phyloP scores from a whole-genome alignment of 2,113 vertebrate genomes.

The Stegostoma tigrinum region DNA sequence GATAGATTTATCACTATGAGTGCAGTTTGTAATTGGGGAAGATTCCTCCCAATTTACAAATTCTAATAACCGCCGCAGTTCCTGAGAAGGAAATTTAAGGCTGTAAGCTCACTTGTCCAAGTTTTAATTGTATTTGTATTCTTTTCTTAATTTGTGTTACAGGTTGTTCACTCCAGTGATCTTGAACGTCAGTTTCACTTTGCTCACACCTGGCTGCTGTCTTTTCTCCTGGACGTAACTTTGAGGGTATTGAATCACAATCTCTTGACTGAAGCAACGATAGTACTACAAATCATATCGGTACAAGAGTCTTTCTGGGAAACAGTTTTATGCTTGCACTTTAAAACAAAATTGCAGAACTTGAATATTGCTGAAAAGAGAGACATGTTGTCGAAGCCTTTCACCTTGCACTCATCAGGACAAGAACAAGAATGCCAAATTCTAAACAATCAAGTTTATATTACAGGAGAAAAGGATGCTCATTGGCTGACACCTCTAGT shows the following conservation, averaged over 20 bases:
- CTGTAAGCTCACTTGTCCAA: background rate
- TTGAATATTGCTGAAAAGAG: background rate
- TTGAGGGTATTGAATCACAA: background rate
- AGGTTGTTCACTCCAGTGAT: slow-evolving; percentile 4
- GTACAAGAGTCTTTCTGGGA: background rate
- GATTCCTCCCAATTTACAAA: background rate
- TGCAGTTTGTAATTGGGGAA: background rate
- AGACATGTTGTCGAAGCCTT: too few relatives aligned
- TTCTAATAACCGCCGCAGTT: background rate
- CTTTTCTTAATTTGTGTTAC: background rate
- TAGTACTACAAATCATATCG: background rate
- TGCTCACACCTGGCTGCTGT: background rate
- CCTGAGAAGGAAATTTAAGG: background rate
- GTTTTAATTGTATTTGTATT: background rate
- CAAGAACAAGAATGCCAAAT: too few relatives aligned
- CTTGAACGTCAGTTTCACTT: background rate
- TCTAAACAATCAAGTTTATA: too few relatives aligned
- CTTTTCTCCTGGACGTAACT: background rate
- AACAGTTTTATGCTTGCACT: background rate
- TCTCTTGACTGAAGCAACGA: background rate
- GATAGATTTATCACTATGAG: background rate
- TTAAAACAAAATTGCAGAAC: background rate
- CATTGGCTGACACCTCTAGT: too few relatives aligned
- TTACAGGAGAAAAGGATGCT: too few relatives aligned
- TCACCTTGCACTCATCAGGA: too few relatives aligned